Evolutionary conservation across 1,140 invertebrate species (phyloP), one percentile per base, ranked within the genome.

Genomic region (Chrysopa pallens): DNA sequence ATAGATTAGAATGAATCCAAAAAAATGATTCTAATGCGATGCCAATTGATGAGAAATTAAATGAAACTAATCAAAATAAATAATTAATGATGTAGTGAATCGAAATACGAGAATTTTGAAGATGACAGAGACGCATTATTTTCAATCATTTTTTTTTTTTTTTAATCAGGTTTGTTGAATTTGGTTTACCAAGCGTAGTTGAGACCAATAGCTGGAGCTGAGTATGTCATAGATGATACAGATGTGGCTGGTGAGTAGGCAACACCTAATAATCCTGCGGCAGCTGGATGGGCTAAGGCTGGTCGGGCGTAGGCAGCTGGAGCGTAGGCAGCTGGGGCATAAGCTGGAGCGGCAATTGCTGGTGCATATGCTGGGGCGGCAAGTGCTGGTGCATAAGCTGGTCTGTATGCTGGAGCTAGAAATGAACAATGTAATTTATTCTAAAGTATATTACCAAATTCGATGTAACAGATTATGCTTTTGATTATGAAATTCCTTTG

Each of bases 181-280:
- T 23, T 23, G 17, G 17, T 23, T 62, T 33, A 33, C 66, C 67
- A 72, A 36, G 56, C 60, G 49, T 72, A 73, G 13, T 67, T 63
- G 43, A 74, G 55, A 17, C 74, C 72, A 6, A 72, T 58, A 43
- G 43, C 71, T 73, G 53, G 52, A 50, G 50, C 31, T 11, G 8
- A 39, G 44, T 73, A 78, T 28, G 64, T 68, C 68, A 79, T 74
- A 56, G 76, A 75, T 11, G 74, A 72, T 0, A 78, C 76, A 14
- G 72, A 70, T 4, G 75, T 72, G 5, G 76, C 74, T 17, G 75
- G 72, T 2, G 73, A 77, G 54, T 76, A 61, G 38, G 56, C 52
- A 11, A 60, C 55, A 27, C 58, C 61, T 17, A 61, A 47, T 8
- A 54, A 40, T 27, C 48, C 51, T 8, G 39, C 42, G 17, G 49